These are phyloP conservation scores for Eremophila alpestris DNA, from an alignment of 2,797 vertebrate species.

Conservation along the genomic window DNA sequence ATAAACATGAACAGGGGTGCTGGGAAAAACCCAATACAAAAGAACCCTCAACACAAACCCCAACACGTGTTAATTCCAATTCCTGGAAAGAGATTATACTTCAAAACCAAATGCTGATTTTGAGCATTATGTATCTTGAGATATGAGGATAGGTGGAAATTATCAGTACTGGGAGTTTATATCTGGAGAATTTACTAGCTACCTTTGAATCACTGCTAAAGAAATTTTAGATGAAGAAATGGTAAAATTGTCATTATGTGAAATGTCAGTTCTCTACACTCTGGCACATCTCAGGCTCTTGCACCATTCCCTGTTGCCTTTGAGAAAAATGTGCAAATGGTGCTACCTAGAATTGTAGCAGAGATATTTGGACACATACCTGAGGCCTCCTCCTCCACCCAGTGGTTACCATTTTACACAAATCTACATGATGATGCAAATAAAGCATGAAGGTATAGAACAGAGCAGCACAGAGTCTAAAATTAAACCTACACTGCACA, in stretches of 20 bases:
- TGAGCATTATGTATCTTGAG: neutral
- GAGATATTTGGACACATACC: rapidly evolving
- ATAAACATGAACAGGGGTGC: too few species aligned
- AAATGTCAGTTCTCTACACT: neutral
- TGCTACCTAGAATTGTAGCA: neutral
- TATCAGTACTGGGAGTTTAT: neutral
- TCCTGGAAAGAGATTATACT: neutral
- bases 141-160: neutral
- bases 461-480: neutral
- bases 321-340: neutral
- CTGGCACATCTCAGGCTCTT: neutral
- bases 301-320: neutral
- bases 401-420: neutral
- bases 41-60: too few species aligned
- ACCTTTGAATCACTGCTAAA: neutral
- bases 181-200: neutral
- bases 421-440: neutral
- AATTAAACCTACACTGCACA: neutral
- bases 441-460: neutral
- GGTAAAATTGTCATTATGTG: neutral
- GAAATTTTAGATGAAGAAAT: neutral
- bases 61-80: neutral
- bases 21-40: too few species aligned
- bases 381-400: neutral
- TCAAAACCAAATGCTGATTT: neutral